These are phyloP conservation scores for Archips crataeganus DNA, from an alignment of 2,888 invertebrate genomes.

Conservation along the genomic window DNA sequence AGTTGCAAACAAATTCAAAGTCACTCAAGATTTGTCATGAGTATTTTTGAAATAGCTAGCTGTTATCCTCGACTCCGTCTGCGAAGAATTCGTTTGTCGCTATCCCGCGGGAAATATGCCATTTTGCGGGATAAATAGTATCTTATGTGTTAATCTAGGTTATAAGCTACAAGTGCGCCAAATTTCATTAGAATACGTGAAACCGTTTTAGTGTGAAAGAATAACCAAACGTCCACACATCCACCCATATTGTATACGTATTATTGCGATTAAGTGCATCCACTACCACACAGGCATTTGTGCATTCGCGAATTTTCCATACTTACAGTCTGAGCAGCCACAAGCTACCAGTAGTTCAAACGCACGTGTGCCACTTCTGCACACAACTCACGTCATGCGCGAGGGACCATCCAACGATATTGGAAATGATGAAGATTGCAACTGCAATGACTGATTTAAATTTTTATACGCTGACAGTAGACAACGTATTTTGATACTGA, in stretches of 20 bases:
- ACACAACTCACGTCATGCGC: background rate
- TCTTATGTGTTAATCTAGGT: too few species aligned
- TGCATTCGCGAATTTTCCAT: background rate
- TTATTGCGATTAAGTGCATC: background rate
- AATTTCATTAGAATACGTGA: too few species aligned
- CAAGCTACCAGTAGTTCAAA: background rate
- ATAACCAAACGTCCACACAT: too few species aligned
- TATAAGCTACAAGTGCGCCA: too few species aligned
- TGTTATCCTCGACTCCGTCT: too few species aligned
- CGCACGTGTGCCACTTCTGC: background rate
- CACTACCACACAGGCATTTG: background rate
- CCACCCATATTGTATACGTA: background rate
- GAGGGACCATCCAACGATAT: background rate
- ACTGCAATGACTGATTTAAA: background rate
- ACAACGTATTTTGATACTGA: background rate
- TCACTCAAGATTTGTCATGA: too few species aligned
- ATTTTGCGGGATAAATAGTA: too few species aligned
- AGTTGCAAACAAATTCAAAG: too few species aligned
- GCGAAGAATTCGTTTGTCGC: too few species aligned
- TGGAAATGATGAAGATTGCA: background rate
- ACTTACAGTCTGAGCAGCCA: background rate
- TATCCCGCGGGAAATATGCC: too few species aligned
- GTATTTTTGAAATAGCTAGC: too few species aligned
- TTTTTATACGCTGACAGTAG: background rate
- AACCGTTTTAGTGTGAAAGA: too few species aligned